These are phyloP conservation scores for Pipa parva DNA, from an alignment of 2,113 vertebrate species.

Conservation along the genomic window DNA sequence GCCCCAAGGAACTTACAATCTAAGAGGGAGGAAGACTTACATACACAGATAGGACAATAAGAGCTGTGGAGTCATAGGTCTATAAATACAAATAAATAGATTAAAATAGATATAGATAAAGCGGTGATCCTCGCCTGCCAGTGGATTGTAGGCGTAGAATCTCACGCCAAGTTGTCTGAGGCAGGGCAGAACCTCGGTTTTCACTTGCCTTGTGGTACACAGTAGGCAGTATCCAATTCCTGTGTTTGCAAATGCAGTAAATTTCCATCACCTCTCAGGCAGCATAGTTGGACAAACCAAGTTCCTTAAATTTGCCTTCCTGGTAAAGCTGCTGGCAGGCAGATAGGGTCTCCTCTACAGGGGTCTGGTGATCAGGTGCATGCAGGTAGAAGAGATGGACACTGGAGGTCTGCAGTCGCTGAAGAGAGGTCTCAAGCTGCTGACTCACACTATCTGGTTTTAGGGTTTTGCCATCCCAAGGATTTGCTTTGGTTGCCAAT, in stretches of 20 bases:
- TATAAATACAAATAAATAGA: too few species aligned
- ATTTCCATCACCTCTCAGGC: constrained; percentile 93
- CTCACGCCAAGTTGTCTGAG: too few species aligned
- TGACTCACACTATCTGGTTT: constrained; percentile 70
- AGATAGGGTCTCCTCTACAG: constrained; percentile 76
- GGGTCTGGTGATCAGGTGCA: constrained; percentile 77
- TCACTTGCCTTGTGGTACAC: too few species aligned
- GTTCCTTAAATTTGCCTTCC: constrained; percentile 91
- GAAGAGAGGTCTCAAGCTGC: constrained; percentile 79
- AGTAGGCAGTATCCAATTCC: constrained; percentile 81
- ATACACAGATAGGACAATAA: too few species aligned
- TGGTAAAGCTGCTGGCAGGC: constrained; percentile 83
- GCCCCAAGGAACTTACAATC: too few species aligned
- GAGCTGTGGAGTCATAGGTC: too few species aligned
- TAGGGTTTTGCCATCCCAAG: constrained; percentile 81
- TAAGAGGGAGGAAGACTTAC: too few species aligned
- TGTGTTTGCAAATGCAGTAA: constrained; percentile 75
- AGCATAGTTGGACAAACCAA: constrained; percentile 87
- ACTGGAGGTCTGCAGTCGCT: constrained; percentile 60
- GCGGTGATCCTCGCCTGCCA: too few species aligned
- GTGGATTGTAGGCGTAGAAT: too few species aligned
- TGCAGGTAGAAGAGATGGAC: constrained; percentile 94
- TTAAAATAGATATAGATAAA: too few species aligned
- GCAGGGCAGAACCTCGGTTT: too few species aligned
- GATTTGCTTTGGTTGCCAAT: constrained; percentile 89